phyloP scores from a whole-genome alignment of 2,888 invertebrate genomes.

The Acronicta aceris region DNA sequence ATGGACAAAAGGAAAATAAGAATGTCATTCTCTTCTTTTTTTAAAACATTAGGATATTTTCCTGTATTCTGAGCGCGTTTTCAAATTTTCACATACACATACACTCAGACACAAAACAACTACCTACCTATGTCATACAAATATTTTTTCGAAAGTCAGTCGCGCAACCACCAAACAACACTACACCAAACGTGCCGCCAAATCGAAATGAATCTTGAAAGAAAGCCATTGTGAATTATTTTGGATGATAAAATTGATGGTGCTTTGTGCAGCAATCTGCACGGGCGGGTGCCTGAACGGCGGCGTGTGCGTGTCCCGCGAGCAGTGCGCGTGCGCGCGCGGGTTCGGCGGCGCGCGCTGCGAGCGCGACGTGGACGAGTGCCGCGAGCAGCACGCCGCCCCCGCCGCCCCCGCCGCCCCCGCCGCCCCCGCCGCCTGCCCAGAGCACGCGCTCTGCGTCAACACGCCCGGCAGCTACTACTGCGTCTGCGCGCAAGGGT shows the following conservation, averaged over 20 bases:
- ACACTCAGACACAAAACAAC: too few species aligned
- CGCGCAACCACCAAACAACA: too few species aligned
- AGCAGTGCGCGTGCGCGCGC: conserved; percentile 93
- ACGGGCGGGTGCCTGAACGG: conserved; percentile 95
- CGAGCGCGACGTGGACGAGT: conserved; percentile 96
- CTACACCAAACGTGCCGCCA: too few species aligned
- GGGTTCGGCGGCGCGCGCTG: conserved; percentile 95
- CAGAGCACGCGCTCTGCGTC: conserved; percentile 93
- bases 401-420: conserved; percentile 76
- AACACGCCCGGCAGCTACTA: conserved; percentile 97
- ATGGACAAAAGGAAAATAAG: too few species aligned
- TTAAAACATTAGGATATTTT: too few species aligned
- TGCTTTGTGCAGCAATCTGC: conserved; percentile 92
- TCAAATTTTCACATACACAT: too few species aligned
- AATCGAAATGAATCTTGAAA: too few species aligned
- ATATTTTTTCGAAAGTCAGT: too few species aligned
- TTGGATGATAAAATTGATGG: not conserved
- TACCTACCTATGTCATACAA: too few species aligned
- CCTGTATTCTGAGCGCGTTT: too few species aligned
- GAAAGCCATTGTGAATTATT: too few species aligned
- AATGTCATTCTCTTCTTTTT: too few species aligned
- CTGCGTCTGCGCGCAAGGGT: conserved; percentile 95
- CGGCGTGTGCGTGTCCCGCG: conserved; percentile 93
- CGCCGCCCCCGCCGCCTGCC: conserved; percentile 90
- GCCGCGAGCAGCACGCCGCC: conserved; percentile 78